phyloP scores from a whole-genome alignment of 1,140 invertebrate species.

The Contarinia nasturtii region DNA sequence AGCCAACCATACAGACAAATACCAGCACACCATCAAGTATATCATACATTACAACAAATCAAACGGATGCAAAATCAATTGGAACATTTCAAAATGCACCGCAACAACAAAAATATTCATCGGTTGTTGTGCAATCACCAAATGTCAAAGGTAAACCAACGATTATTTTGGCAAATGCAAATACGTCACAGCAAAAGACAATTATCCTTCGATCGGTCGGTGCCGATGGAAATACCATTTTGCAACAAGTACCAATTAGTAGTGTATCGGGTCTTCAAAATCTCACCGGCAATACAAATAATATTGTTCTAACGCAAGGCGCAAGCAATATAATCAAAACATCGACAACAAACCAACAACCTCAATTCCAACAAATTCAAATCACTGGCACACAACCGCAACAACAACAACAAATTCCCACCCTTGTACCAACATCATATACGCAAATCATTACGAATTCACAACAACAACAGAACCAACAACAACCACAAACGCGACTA shows the following conservation, averaged over 20 bases:
- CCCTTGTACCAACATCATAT: conserved; percentile 15
- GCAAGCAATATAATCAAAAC: conserved; percentile 20
- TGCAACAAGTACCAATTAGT: conserved; percentile 22
- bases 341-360: conserved; percentile 9
- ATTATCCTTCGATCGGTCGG: conserved; percentile 21
- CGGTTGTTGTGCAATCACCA: conserved; percentile 8
- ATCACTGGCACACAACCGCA: conserved; percentile 7
- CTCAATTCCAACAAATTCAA: conserved; percentile 9
- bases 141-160: conserved; percentile 16
- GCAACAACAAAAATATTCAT: conserved; percentile 9
- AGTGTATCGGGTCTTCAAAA: conserved; percentile 16
- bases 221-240: conserved; percentile 14
- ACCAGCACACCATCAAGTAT: conserved; percentile 13
- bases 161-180: conserved; percentile 16
- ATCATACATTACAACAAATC: neutral
- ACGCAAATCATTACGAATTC: neutral
- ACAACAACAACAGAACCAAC: neutral
- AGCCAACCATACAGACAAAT: conserved; percentile 17
- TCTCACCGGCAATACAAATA: conserved; percentile 7
- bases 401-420: conserved; percentile 13
- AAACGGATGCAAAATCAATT: neutral
- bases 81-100: neutral
- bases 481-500: neutral
- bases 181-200: conserved; percentile 12
- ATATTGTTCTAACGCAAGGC: conserved; percentile 17